Percentiles rank a stretch among this genome's conserved stretches.
Conservation (phyloP, 2,888 invertebrate genomes). For the Aphidoletes aphidimyza region DNA sequence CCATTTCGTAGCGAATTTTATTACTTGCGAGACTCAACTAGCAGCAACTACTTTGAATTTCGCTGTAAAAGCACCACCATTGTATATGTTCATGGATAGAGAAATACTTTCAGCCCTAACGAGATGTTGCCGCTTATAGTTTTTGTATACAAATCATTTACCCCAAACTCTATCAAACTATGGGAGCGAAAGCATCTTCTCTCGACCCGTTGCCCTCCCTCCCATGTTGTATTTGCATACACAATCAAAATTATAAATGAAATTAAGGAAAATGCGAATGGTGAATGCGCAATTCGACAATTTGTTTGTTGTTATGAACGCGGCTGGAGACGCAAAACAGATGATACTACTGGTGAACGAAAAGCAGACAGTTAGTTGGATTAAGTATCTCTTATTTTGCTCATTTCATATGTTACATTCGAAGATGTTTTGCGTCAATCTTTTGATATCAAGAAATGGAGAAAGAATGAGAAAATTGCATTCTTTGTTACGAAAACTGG, state of each 20-base stretch:
- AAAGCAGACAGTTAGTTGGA: too few relatives aligned
- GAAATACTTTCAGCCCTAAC: background rate
- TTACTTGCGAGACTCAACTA: background rate
- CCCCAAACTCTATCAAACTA: too few relatives aligned
- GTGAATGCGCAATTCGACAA: background rate
- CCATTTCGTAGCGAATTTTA: background rate
- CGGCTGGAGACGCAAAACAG: too few relatives aligned
- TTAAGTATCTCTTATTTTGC: too few relatives aligned
- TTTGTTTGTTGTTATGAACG: background rate
- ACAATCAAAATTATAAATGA: constrained; percentile 46
- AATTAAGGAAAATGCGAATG: constrained; percentile 27
- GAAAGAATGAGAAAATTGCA: background rate
- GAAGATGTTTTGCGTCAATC: too few relatives aligned
- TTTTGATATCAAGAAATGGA: too few relatives aligned
- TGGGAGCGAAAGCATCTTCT: background rate
- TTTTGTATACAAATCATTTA: background rate
- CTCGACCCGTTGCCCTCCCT: background rate
- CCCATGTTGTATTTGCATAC: background rate
- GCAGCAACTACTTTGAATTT: background rate
- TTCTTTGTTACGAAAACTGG: background rate
- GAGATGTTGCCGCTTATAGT: background rate
- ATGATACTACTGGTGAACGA: too few relatives aligned
- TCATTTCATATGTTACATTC: too few relatives aligned
- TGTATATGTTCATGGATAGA: too few relatives aligned
- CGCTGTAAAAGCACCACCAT: background rate